Evolutionary conservation across 2,113 vertebrate species (phyloP).

Genomic region (Sminthopsis crassicaudata): DNA sequence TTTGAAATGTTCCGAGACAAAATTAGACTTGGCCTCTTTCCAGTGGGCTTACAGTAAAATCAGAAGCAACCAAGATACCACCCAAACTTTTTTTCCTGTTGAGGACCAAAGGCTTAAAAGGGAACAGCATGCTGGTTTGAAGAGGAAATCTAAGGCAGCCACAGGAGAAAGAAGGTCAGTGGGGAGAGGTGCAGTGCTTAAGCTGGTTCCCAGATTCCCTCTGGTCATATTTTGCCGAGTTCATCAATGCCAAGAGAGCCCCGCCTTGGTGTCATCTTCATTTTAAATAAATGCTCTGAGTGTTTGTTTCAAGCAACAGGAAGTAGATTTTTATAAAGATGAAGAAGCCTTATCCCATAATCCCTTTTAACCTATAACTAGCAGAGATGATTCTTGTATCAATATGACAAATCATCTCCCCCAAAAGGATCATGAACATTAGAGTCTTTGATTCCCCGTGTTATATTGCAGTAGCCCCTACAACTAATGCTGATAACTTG

Average conservation of each 20-base stretch:
- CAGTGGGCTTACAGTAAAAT: slow-evolving; percentile 68
- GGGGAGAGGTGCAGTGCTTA: neutral
- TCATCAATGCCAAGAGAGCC: slow-evolving; percentile 31
- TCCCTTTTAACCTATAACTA: neutral
- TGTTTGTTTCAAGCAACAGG: slow-evolving; percentile 19
- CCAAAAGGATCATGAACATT: neutral
- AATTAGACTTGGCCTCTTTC: slow-evolving; percentile 77
- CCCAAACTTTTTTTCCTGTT: slow-evolving; percentile 67
- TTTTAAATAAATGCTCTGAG: slow-evolving; percentile 5
- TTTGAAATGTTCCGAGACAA: slow-evolving; percentile 50
- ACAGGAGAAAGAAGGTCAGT: neutral
- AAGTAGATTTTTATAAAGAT: neutral
- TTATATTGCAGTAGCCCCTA: neutral
- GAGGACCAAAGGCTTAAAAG: slow-evolving; percentile 1
- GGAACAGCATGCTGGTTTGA: neutral
- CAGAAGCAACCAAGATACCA: slow-evolving; percentile 53
- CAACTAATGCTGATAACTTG: neutral
- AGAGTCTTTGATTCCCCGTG: neutral
- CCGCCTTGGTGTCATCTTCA: neutral
- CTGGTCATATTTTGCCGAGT: slow-evolving; percentile 42
- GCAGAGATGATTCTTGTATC: neutral
- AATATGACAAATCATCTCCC: neutral
- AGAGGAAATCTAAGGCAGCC: neutral
- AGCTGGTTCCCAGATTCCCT: slow-evolving; percentile 1
- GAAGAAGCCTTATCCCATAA: slow-evolving; percentile 6